Conservation (phyloP, 2,113 vertebrate species). For the Otus sunia region DNA sequence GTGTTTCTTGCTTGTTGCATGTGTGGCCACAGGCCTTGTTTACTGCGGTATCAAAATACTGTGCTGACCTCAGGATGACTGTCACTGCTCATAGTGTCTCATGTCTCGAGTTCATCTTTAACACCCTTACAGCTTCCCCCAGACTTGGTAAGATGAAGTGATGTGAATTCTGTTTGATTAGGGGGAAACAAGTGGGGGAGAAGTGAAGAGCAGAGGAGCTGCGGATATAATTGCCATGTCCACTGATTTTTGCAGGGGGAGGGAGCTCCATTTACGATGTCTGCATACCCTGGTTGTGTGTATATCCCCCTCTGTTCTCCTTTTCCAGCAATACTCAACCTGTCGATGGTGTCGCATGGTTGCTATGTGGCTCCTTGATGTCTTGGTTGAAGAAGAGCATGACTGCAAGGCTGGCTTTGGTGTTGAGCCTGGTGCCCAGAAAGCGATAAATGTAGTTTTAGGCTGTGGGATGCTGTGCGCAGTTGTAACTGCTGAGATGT, state of each 20-base stretch:
- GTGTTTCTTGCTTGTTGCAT: not conserved
- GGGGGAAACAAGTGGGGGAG: not conserved
- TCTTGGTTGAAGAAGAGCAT: not conserved
- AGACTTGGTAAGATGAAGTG: not conserved
- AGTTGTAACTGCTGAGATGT: fast-evolving
- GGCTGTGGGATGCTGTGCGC: not conserved
- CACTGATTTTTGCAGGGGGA: not conserved
- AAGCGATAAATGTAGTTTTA: fast-evolving
- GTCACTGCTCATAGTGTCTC: not conserved
- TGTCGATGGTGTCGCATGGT: fast-evolving
- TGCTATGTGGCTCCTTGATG: fast-evolving
- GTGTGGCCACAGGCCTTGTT: not conserved
- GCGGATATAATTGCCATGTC: not conserved
- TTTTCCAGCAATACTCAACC: not conserved
- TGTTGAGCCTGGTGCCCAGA: not conserved
- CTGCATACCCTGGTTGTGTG: not conserved
- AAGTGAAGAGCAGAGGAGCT: not conserved
- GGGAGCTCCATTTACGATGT: not conserved
- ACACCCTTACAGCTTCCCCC: not conserved
- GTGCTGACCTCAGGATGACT: not conserved
- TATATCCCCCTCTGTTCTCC: not conserved
- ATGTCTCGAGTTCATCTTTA: fast-evolving
- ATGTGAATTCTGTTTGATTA: not conserved
- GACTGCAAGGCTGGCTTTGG: not conserved
- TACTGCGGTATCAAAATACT: not conserved